phyloP scores from a whole-genome alignment of 2,113 vertebrate species.

The Carlito syrichta region DNA sequence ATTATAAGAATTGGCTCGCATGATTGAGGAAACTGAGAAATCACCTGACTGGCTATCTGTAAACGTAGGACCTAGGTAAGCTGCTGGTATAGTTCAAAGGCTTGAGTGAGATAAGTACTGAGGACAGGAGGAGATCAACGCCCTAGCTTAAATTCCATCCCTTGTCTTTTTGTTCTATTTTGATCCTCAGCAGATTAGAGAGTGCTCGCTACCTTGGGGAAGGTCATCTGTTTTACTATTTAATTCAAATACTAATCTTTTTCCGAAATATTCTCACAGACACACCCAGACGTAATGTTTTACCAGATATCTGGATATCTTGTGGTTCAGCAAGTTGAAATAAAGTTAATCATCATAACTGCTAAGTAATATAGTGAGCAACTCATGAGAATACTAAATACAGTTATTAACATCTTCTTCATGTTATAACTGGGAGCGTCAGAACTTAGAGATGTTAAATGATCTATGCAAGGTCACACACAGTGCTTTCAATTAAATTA shows the following conservation, averaged over 20 bases:
- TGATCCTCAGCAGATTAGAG: not conserved
- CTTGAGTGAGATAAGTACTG: accelerated
- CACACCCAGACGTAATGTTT: not conserved
- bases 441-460: not conserved
- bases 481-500: not conserved
- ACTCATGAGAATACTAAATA: not conserved
- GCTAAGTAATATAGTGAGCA: not conserved
- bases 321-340: not conserved
- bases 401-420: not conserved
- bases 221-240: no score
- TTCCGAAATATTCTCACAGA: not conserved
- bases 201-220: not conserved
- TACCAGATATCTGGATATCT: not conserved
- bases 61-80: not conserved
- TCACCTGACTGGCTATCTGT: accelerated
- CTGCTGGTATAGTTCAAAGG: not conserved
- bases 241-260: not conserved
- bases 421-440: not conserved
- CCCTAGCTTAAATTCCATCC: not conserved
- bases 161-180: not conserved
- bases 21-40: not conserved
- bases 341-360: not conserved
- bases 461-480: not conserved
- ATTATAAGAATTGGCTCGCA: not conserved
- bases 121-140: not conserved